phyloP scores from a whole-genome alignment of 2,888 invertebrate species.

The Netelia melanura region DNA sequence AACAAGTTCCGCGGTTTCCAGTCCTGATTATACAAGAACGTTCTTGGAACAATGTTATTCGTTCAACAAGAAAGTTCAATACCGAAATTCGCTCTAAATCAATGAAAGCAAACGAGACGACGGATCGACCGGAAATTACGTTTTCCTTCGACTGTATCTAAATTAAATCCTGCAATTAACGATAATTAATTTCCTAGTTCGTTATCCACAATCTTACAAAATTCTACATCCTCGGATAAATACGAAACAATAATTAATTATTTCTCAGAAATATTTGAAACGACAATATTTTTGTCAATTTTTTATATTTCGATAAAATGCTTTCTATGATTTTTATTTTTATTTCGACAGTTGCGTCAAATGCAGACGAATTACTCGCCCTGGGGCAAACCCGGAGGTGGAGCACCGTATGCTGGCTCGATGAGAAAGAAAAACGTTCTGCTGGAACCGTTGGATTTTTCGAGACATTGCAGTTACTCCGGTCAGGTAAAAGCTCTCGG shows the following conservation, averaged over 20 bases:
- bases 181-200: too few species aligned
- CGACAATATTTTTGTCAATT: too few species aligned
- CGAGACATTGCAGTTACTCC: constrained; percentile 63
- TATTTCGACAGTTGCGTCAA: constrained; percentile 87
- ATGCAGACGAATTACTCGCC: constrained; percentile 91
- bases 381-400: constrained; percentile 92
- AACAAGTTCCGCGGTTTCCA: constrained; percentile 54
- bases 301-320: background rate
- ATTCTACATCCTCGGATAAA: too few species aligned
- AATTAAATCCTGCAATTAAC: background rate
- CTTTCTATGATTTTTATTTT: background rate
- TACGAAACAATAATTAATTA: too few species aligned
- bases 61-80: constrained; percentile 37
- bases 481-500: constrained; percentile 72
- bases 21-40: constrained; percentile 47
- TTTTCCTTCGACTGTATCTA: background rate
- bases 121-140: too few species aligned
- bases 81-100: background rate
- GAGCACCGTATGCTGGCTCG: constrained; percentile 87
- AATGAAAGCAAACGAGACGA: too few species aligned
- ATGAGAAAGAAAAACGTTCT: constrained; percentile 90
- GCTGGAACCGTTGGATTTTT: constrained; percentile 85
- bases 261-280: too few species aligned
- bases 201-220: too few species aligned
- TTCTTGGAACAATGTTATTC: constrained; percentile 51